Conservation (phyloP, 2,888 invertebrate genomes). For the Blastobasis adustella region DNA sequence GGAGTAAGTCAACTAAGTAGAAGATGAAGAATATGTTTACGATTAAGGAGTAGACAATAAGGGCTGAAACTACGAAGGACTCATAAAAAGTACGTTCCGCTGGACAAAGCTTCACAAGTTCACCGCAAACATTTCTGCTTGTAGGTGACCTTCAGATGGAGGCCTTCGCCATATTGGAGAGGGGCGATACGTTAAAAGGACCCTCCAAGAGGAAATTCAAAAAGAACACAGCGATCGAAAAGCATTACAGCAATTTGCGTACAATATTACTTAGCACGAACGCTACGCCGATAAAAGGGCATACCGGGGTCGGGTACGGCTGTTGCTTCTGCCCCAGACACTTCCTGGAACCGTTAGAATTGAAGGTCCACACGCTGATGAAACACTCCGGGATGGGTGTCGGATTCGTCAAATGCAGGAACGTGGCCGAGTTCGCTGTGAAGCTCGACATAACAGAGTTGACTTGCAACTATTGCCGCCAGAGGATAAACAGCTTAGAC, state of each 20-base stretch:
- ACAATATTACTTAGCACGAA: conserved; percentile 25
- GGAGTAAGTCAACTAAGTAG: too few species aligned
- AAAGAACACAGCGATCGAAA: conserved; percentile 13
- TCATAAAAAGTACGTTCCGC: too few species aligned
- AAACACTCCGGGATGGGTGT: conserved; percentile 14
- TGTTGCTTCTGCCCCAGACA: conserved; percentile 29
- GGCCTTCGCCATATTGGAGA: too few species aligned
- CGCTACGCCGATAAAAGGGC: conserved; percentile 24
- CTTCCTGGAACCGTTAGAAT: conserved; percentile 22
- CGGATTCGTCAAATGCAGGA: conserved; percentile 20
- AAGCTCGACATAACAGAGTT: conserved; percentile 45
- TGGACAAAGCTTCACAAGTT: too few species aligned
- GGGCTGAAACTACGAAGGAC: too few species aligned
- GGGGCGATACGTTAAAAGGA: too few species aligned
- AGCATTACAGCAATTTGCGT: conserved; percentile 15
- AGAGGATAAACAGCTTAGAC: conserved; percentile 26
- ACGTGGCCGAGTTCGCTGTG: conserved; percentile 21
- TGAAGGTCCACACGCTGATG: conserved; percentile 27
- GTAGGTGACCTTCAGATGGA: too few species aligned
- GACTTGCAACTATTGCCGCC: conserved; percentile 32
- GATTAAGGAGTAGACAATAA: too few species aligned
- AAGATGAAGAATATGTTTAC: too few species aligned
- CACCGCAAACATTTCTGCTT: too few species aligned
- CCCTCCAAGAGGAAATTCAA: conserved; percentile 1
- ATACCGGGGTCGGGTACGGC: conserved; percentile 18